Base-by-base conservation (phyloP, 2,797 vertebrate genomes). In the Cirrhinus mrigala region DNA sequence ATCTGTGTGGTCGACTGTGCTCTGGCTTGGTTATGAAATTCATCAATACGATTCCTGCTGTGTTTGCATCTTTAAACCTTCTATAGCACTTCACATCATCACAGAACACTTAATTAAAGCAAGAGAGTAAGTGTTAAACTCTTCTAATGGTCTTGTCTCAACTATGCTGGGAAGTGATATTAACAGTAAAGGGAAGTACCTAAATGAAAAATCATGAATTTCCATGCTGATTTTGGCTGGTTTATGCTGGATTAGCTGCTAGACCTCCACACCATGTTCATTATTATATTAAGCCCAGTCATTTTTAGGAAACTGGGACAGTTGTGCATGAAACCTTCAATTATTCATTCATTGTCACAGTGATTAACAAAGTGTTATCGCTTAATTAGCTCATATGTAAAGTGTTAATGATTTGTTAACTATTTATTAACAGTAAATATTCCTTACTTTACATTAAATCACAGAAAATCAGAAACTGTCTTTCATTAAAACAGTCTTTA, bases 1-100 rank as follows among this genome's bases (percentile, higher is more conserved):
- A 78, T 40, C 60, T 60, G 70, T 85, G 68, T 24, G 75, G 60
- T 78, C 78, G 78, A 56, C 54, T 69, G 40, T 60, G 62, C 76
- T 24, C 54, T 58, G 60, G 33, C n/a, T 27, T n/a, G 64, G 29
- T 66, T 84, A 60, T 60, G 83, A 44, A 79, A 70, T 68, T 60
- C 37, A 56, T 60, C 15, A 9, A 33, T 40, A 77, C 1, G 22
- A 44, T 44, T 52, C 46, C 73, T 27, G 33, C 40, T 18, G 70
- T 24, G 73, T 40, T 68, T n/a, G 64, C 54, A 54, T 20, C 15
- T 84, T 84, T 15, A 78, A 69, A 66, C n/a, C 10, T 20, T 58
- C 62, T 27, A n/a, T 27, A 33, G 37, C 52, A 58, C 62, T 54
- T 80, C 79, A 22, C 18, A 68, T 56, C 73, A 54, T 75, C 27